Base-by-base conservation (phyloP, 2,888 invertebrate genomes). In the Andrena minutula region DNA sequence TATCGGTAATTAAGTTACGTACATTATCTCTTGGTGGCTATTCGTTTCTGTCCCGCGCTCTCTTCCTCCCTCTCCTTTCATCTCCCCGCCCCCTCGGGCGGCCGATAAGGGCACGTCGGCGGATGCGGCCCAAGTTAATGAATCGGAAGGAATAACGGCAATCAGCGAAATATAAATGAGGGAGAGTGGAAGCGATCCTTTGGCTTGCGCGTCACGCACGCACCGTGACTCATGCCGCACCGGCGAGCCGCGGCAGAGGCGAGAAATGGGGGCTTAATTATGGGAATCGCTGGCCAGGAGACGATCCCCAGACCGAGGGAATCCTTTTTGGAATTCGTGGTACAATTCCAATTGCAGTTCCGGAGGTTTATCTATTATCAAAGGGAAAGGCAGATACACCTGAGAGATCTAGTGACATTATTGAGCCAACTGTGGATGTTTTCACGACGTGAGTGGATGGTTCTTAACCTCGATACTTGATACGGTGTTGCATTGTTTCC, bases 81-180 rank as follows among this genome's bases (percentile, higher is more conserved):
- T 49, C 32, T 41, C 47, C 16, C 32, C 20, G 35, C 26, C 51
- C 70, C 64, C 28, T 60, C 47, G 66, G 56, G 10, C 61, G 65
- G 68, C 79, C 79, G 88, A 86, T 88, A 85, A 84, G 85, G 80
- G 80, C 86, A 88, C 88, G 83, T 81, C 82, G 75, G 63, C 64
- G 75, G 75, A 76, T 75, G 80, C 85, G 83, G 76, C 72, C 85
- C 71, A 85, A 87, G 81, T 87, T 88, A 88, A 88, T 88, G 88
- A 92, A 91, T 91, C 91, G 91, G 89, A 92, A 92, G 92, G 91
- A 93, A 92, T 92, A 92, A 92, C 90, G 91, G 91, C 92, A 93
- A 93, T 93, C 93, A 92, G 92, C 91, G 87, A 93, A 93, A 92
- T 93, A 92, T 93, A 93, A 93, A 93, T 92, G 93, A 92, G 90